Evolutionary conservation across 2,888 invertebrate species (phyloP), one percentile per base, ranked within the genome.

Genomic region (Microctonus hyperodae): DNA sequence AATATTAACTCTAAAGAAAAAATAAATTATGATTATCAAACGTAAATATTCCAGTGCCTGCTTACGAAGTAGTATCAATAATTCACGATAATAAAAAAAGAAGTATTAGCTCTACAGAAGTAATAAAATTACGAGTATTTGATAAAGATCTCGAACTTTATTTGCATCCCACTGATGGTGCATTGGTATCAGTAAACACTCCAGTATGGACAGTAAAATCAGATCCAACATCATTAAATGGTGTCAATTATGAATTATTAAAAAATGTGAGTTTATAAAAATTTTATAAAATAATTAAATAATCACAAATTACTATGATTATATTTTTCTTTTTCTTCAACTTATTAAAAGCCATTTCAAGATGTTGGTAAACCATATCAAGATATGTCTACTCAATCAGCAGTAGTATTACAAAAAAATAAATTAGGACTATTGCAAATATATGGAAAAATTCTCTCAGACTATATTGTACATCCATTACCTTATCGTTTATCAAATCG

Each of bases 1-100:
- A 1, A 13, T 1, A 16, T 20, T 56, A 63, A 31, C 28, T 13
- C 44, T 16, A 13, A 22, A 2, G 28, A 44, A 40, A 31, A 48
- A 23, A 28, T 7, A 5, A 44, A 35, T 25, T 2, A 20, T 20
- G 20, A 33, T 50, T 28, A 33, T 48, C 1, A 9, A 11, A 40
- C 44, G 11, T 22, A 0, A 28, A 58, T 23, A n/a, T 51, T 73
- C 22, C 40, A 81, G 81, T 80, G 48, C 81, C 82, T 1, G 69
- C 78, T 1, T 78, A 81, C 61, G 78, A 81, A 63, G 67, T 81
- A 2, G 79, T 80, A 3, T 67, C 75, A 9, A 63, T 80, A 13
- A 53, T 65, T 22, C 78, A 78, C 63, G 72, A 68, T 0, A 65
- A 73, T 23, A 31, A 65, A 0, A 64, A 66, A 28, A 56, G 50